Percentiles rank a stretch among this genome's conserved stretches.
Conservation (phyloP, 2,888 invertebrate species). For the Hemicrepidius hirtus region DNA sequence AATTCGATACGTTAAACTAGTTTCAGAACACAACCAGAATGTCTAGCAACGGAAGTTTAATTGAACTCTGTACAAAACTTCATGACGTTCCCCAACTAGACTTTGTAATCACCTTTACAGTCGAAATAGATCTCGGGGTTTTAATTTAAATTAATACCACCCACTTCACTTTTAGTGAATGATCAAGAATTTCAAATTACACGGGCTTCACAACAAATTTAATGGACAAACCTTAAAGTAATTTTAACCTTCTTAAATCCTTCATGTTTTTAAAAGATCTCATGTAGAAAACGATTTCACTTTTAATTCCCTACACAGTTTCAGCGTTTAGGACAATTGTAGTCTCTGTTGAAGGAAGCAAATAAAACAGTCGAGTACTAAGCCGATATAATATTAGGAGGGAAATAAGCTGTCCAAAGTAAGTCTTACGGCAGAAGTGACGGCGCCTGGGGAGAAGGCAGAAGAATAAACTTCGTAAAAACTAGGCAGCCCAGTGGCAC, state of each 20-base stretch:
- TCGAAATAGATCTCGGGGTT: background rate
- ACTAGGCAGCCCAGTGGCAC: conserved; percentile 20
- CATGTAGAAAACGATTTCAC: no score
- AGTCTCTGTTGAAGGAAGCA: background rate
- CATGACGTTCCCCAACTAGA: conserved; percentile 1
- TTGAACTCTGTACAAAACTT: conserved; percentile 40
- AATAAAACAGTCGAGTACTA: background rate
- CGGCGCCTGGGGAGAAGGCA: conserved; percentile 20
- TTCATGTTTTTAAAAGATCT: no score
- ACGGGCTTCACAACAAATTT: no score
- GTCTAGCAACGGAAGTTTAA: conserved; percentile 35
- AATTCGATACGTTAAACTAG: conserved; percentile 39
- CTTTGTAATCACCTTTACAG: conserved; percentile 15
- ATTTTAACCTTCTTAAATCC: no score
- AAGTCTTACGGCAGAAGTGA: conserved; percentile 20
- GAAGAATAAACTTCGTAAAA: conserved; percentile 23
- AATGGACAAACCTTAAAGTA: no score
- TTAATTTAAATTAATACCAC: conserved; percentile 5
- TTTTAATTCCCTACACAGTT: no score
- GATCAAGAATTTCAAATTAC: no score
- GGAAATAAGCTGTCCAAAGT: conserved; percentile 19
- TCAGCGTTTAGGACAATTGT: background rate
- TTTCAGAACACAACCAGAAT: conserved; percentile 27
- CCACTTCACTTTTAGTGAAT: no score
- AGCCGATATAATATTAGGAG: conserved; percentile 24